Evolutionary conservation across 2,888 invertebrate genomes (phyloP).

Genomic region (Dasysyrphus tricinctus): DNA sequence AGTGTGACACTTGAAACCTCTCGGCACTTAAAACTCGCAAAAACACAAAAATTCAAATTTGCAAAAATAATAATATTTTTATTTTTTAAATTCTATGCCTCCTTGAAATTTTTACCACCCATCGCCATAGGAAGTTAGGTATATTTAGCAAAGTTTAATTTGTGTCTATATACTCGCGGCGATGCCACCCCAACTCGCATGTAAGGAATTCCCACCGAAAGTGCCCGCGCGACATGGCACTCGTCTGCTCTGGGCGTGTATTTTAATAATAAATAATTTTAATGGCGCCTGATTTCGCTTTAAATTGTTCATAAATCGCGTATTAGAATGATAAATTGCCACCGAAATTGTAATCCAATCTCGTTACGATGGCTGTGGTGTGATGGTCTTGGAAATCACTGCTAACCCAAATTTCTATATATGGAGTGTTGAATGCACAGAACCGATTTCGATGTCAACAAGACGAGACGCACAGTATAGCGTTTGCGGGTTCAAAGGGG

Average conservation of each 20-base stretch:
- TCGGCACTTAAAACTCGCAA: constrained; percentile 17
- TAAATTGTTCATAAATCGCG: constrained; percentile 80
- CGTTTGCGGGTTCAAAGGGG: constrained; percentile 6
- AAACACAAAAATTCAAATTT: constrained; percentile 62
- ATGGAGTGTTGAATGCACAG: constrained; percentile 25
- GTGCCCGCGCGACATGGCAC: constrained; percentile 25
- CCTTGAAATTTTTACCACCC: constrained; percentile 6
- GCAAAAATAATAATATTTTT: constrained; percentile 52
- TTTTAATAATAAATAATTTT: constrained; percentile 79
- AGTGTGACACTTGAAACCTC: constrained; percentile 58
- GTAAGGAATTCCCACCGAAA: constrained; percentile 11
- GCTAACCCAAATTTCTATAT: constrained; percentile 29
- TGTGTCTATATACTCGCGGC: constrained; percentile 3
- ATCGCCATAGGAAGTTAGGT: background rate
- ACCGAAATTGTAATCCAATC: constrained; percentile 79
- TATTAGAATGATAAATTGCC: constrained; percentile 83
- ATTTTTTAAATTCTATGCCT: constrained; percentile 43
- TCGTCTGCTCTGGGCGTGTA: constrained; percentile 63
- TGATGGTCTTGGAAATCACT: constrained; percentile 58
- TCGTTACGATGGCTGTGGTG: constrained; percentile 44
- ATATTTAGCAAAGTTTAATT: background rate
- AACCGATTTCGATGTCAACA: constrained; percentile 7
- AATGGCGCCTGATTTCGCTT: constrained; percentile 79
- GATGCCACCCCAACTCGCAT: constrained; percentile 5
- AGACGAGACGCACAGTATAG: background rate